Conservation (phyloP, 2,888 invertebrate genomes). For the Deroplatys truncata region DNA sequence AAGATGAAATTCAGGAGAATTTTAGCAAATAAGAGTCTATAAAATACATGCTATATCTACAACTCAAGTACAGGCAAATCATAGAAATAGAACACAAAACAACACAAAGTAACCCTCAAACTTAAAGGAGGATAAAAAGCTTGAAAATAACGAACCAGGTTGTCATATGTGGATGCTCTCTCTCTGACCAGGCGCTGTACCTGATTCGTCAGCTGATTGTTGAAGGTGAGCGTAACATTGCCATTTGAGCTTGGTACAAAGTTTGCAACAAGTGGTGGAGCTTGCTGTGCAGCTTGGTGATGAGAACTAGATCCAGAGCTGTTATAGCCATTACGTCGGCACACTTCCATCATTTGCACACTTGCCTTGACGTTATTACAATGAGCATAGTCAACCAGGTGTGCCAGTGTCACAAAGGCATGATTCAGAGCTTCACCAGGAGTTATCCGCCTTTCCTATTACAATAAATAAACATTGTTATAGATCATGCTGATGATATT, state of each 20-base stretch:
- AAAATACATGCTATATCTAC: neutral
- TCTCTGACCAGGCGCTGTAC: conserved; percentile 68
- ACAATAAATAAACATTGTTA: conserved; percentile 15
- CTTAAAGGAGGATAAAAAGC: conserved; percentile 19
- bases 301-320: conserved; percentile 44
- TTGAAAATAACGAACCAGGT: conserved; percentile 52
- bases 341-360: conserved; percentile 94
- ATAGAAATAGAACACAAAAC: neutral
- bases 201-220: conserved; percentile 69
- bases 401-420: conserved; percentile 88
- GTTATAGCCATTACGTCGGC: conserved; percentile 53
- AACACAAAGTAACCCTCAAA: neutral
- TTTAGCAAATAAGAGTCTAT: neutral
- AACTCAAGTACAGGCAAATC: neutral
- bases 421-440: conserved; percentile 95
- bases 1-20: neutral
- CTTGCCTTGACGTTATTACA: conserved; percentile 96
- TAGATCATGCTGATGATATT: neutral
- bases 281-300: conserved; percentile 50
- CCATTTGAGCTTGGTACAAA: conserved; percentile 73
- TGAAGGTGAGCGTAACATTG: conserved; percentile 90
- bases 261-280: conserved; percentile 65
- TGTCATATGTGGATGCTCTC: conserved; percentile 69
- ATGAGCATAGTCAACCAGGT: conserved; percentile 93
- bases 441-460: conserved; percentile 85